These are phyloP conservation scores for Pangasianodon hypophthalmus DNA, from an alignment of 2,113 vertebrate genomes.

Conservation along the genomic window DNA sequence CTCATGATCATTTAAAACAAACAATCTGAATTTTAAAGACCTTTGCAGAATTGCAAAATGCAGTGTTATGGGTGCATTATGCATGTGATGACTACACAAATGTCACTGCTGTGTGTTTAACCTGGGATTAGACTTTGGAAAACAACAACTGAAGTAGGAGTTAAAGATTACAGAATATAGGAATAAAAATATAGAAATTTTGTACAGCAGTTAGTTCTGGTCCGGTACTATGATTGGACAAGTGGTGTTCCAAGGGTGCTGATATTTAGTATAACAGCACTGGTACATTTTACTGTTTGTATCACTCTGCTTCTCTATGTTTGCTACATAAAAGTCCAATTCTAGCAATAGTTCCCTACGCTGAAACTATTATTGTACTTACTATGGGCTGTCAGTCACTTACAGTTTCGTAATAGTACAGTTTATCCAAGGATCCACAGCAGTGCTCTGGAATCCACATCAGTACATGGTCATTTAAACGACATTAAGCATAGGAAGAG, in stretches of 20 bases:
- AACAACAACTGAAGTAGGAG: background rate
- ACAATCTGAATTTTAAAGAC: background rate
- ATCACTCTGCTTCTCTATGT: background rate
- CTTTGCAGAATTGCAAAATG: background rate
- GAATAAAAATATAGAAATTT: background rate
- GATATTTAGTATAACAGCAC: background rate
- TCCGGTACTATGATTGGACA: background rate
- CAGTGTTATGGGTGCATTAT: background rate
- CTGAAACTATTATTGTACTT: background rate
- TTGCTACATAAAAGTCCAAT: background rate
- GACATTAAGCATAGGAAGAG: too few relatives aligned
- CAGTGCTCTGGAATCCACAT: too few relatives aligned
- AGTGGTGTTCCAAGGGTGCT: background rate
- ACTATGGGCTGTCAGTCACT: background rate
- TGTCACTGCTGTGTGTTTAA: background rate
- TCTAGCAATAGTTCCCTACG: background rate
- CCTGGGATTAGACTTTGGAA: background rate
- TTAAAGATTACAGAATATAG: background rate
- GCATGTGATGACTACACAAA: background rate
- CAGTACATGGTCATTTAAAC: too few relatives aligned
- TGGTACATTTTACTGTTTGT: background rate
- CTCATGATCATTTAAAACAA: background rate
- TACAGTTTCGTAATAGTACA: background rate
- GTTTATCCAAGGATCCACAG: too few relatives aligned
- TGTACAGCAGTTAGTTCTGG: background rate